Evolutionary conservation across 2,797 vertebrate species (phyloP).

Genomic region (Prionace glauca): DNA sequence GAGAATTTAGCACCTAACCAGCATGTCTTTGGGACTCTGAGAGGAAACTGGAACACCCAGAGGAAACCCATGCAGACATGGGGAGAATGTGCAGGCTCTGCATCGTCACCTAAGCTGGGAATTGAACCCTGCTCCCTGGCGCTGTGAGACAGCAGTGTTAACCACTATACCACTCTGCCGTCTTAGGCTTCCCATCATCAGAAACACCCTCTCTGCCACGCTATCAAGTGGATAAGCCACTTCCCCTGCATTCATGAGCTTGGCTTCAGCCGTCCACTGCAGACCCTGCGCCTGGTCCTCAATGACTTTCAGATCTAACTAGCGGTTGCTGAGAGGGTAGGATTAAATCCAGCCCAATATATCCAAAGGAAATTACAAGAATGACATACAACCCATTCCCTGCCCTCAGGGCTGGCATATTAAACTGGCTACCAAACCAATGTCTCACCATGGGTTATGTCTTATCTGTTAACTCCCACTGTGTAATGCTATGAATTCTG

Average conservation of each 20-base stretch:
- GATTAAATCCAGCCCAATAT: not conserved
- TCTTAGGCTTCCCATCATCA: not conserved
- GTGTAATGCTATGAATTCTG: not conserved
- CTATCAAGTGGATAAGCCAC: not conserved
- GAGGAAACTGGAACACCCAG: too few relatives aligned
- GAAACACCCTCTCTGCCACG: not conserved
- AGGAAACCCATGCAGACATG: too few relatives aligned
- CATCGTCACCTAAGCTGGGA: too few relatives aligned
- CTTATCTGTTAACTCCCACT: not conserved
- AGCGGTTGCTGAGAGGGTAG: too few relatives aligned
- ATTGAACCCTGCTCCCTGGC: too few relatives aligned
- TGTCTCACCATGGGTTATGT: not conserved
- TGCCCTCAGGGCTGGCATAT: not conserved
- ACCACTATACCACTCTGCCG: too few relatives aligned
- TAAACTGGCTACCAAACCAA: not conserved
- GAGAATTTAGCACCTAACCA: too few relatives aligned
- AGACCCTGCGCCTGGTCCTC: not conserved
- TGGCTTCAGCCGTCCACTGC: too few relatives aligned
- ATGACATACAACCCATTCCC: not conserved
- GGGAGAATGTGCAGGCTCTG: too few relatives aligned
- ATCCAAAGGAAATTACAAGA: not conserved
- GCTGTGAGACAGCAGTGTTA: too few relatives aligned
- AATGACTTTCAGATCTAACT: not conserved
- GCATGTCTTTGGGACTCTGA: too few relatives aligned
- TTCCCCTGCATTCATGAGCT: too few relatives aligned